These are phyloP conservation scores for Podarcis muralis DNA, from an alignment of 2,113 vertebrate genomes.

Conservation along the genomic window DNA sequence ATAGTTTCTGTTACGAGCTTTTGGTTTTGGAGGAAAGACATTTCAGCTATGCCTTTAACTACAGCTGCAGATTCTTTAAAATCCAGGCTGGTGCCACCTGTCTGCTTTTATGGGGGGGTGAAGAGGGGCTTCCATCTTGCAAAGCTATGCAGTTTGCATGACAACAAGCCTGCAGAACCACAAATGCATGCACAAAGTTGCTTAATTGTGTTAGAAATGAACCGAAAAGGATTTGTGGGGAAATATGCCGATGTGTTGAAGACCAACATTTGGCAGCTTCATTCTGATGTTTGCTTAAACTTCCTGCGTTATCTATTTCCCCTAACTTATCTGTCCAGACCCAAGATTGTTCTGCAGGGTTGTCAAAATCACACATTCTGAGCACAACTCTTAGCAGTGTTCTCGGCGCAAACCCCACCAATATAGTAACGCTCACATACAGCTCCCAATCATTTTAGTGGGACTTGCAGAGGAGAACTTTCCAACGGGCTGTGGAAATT, in stretches of 20 bases:
- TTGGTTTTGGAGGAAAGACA: background rate
- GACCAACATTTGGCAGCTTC: constrained; percentile 25
- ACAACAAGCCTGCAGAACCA: background rate
- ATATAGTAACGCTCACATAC: too few species aligned
- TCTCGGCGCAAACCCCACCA: background rate
- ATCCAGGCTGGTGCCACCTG: background rate
- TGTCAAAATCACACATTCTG: background rate
- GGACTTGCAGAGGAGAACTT: background rate
- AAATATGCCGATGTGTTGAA: background rate
- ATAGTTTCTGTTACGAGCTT: background rate
- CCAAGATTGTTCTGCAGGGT: background rate
- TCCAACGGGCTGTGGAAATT: background rate
- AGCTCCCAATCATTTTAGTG: background rate
- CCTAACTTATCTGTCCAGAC: background rate
- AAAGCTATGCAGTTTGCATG: background rate
- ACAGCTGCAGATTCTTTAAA: background rate
- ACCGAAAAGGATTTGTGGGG: background rate
- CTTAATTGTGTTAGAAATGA: background rate
- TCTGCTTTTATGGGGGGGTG: background rate
- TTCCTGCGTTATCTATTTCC: constrained; percentile 14
- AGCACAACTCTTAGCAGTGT: background rate
- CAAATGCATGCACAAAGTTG: background rate
- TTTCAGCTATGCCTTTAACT: background rate
- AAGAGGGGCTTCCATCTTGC: background rate
- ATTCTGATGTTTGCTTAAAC: background rate